Conservation (phyloP, 1,140 invertebrate species). For the Watersipora subatra region DNA sequence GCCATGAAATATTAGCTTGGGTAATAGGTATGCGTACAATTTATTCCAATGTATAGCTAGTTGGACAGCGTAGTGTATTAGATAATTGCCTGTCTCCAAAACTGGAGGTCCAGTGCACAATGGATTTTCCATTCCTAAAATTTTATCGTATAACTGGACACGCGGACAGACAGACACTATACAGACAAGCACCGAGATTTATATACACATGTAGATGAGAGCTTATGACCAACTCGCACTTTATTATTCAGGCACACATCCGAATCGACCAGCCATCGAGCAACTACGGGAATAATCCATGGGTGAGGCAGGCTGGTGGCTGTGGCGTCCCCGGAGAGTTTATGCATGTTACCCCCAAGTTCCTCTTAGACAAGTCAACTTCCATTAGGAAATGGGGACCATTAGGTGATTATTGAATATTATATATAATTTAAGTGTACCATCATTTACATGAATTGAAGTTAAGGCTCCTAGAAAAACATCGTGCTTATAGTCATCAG, state of each 20-base stretch:
- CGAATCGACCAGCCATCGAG: background rate
- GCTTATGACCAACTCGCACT: too few relatives aligned
- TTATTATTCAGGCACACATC: background rate
- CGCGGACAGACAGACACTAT: background rate
- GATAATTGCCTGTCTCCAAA: too few relatives aligned
- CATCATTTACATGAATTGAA: background rate
- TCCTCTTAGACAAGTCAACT: constrained; percentile 13
- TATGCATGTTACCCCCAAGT: constrained; percentile 24
- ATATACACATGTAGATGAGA: background rate
- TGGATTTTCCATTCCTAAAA: too few relatives aligned
- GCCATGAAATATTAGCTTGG: too few relatives aligned
- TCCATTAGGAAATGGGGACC: constrained; percentile 1
- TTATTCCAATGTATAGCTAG: too few relatives aligned
- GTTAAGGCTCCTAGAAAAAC: background rate
- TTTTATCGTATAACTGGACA: too few relatives aligned
- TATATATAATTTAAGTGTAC: background rate
- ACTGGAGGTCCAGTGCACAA: too few relatives aligned
- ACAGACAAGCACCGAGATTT: too few relatives aligned
- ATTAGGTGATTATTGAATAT: constrained; percentile 1
- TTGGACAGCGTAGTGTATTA: too few relatives aligned
- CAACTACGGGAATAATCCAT: constrained; percentile 2
- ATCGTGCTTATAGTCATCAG: too few relatives aligned
- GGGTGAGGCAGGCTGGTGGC: constrained; percentile 14
- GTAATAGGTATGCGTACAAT: too few relatives aligned
- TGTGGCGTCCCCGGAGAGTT: constrained; percentile 30